Evolutionary conservation across 2,888 invertebrate genomes (phyloP).

Genomic region (Mechanitis messenoides): DNA sequence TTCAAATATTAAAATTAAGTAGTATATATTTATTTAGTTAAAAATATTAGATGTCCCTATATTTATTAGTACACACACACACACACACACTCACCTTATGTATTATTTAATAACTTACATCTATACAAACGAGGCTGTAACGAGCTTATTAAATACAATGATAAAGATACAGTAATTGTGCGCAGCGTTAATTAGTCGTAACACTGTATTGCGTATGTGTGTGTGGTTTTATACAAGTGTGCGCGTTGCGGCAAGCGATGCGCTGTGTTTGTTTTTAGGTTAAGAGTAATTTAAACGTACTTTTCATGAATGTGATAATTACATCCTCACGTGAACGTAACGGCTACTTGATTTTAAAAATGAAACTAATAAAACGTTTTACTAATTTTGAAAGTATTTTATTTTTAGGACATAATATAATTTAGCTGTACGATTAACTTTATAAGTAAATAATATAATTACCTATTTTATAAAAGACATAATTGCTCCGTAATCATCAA

Average conservation of each 20-base stretch:
- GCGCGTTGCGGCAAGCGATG: conserved; percentile 20
- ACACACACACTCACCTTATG: too few species aligned
- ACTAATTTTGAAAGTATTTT: too few species aligned
- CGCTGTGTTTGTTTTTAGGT: conserved; percentile 24
- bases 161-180: conserved; percentile 7
- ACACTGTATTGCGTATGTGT: conserved; percentile 18
- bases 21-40: too few species aligned
- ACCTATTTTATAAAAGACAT: not conserved
- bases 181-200: conserved; percentile 21
- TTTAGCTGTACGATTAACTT: too few species aligned
- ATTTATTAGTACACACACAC: too few species aligned
- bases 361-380: conserved; percentile 2
- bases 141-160: conserved; percentile 10
- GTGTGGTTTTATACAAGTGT: conserved; percentile 17
- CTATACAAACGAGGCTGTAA: not conserved
- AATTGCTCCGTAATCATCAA: conserved; percentile 9
- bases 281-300: conserved; percentile 28
- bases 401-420: too few species aligned
- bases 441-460: too few species aligned
- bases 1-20: too few species aligned
- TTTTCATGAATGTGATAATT: conserved; percentile 26
- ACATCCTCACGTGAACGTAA: conserved; percentile 20
- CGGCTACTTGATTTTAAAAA: conserved; percentile 12
- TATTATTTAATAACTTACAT: not conserved
- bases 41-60: too few species aligned